These are phyloP conservation scores for Tiliacea aurago DNA, from an alignment of 2,888 invertebrate genomes.

Conservation along the genomic window DNA sequence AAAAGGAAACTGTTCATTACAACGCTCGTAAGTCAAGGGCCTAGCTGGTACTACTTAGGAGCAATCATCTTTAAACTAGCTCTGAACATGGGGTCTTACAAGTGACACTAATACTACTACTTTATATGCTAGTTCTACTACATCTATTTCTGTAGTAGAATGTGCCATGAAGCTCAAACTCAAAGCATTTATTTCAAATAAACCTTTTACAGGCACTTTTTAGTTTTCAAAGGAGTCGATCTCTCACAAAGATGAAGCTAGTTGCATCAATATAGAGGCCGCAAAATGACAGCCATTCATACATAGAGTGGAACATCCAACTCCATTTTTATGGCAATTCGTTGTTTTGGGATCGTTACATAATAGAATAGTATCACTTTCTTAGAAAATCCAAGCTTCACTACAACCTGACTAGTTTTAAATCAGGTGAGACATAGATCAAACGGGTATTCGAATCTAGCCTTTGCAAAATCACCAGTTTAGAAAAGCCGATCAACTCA, in stretches of 20 bases:
- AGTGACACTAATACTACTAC: slow-evolving; percentile 26
- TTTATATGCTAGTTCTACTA: slow-evolving; percentile 5
- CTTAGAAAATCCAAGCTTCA: not conserved
- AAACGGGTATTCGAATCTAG: not conserved
- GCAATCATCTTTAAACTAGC: slow-evolving; percentile 56
- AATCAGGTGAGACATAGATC: not conserved
- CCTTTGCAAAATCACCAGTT: not conserved
- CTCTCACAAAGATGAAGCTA: not conserved
- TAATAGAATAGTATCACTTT: not conserved
- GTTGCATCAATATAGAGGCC: not conserved
- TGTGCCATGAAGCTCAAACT: not conserved
- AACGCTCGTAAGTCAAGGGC: slow-evolving; percentile 56
- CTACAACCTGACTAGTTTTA: not conserved
- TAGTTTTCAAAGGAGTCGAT: not conserved
- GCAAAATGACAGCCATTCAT: not conserved
- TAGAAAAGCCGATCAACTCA: not conserved
- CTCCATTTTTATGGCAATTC: not conserved
- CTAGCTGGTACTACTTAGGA: slow-evolving; percentile 49
- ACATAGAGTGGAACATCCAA: not conserved
- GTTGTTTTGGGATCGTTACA: not conserved
- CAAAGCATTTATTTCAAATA: not conserved
- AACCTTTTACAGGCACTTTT: not conserved
- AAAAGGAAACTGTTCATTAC: slow-evolving; percentile 54
- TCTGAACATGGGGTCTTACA: slow-evolving; percentile 49
- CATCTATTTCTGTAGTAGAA: not conserved